Evolutionary conservation across 2,113 vertebrate species (phyloP), one percentile per base, ranked within the genome.

Genomic region (Cyprinodon variegatus): DNA sequence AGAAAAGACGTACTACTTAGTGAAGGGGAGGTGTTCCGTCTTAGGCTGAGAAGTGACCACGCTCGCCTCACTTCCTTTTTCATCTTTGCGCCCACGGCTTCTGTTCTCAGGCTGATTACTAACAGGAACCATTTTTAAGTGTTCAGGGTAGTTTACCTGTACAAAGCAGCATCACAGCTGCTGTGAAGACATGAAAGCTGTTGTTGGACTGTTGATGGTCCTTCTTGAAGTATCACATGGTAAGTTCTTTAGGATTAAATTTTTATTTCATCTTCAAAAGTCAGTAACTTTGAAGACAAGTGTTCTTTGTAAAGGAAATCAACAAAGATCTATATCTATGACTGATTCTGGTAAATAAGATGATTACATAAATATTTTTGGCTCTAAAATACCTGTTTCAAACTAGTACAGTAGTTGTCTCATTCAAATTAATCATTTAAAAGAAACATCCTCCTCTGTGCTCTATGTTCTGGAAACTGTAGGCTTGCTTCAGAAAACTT

Each of bases 201-300:
- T 74, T 45, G 6, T 67, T n/a, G 79, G 68, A 65, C 15, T 83
- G 72, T 53, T 72, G 29, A 1, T 83, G 48, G 37, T 79, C 39
- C n/a, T 79, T 1, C 57, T 87, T 0, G 2, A 53, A 61, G 74
- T 65, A 36, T 69, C 29, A 67, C 68, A 72, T 2, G 78, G 85
- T 86, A 68, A 86, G 80, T 8, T 45, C 11, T 60, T 13, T 6
- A 60, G 11, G 0, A 15, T n/a, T 59, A 0, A 0, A 8, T 0
- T 17, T 7, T 22, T 57, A 57, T 57, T 57, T 57, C 0, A 57
- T n/a, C 29, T 29, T 2, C 7, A 41, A 41, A 57, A 9, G 20
- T 57, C 6, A 57, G 14, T 57, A 10, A 15, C 20, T 57, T 57
- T 57, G 7, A 57, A 57, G 50, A 57, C 15, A 57, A 6, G 8